phyloP scores from a whole-genome alignment of 2,888 invertebrate genomes.

The Chymomyza fuscimana region DNA sequence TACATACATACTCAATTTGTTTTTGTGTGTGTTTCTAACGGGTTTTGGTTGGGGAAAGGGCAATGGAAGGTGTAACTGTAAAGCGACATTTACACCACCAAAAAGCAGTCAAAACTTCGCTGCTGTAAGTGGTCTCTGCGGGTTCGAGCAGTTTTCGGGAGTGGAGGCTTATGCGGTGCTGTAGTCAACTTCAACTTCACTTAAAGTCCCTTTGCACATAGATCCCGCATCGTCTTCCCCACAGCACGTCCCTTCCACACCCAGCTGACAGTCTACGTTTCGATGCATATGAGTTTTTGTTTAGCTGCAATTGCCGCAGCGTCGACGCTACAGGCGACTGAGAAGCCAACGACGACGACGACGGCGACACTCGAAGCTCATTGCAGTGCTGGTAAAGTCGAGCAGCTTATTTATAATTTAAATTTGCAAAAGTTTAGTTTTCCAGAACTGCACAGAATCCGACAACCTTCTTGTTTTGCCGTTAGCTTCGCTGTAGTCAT shows the following conservation, averaged over 20 bases:
- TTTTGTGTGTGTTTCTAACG: neutral
- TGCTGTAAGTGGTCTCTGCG: slow-evolving; percentile 62
- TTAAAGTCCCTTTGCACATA: slow-evolving; percentile 69
- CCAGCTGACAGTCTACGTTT: slow-evolving; percentile 55
- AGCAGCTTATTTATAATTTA: slow-evolving; percentile 71
- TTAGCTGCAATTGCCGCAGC: slow-evolving; percentile 46
- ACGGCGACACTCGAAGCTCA: slow-evolving; percentile 22
- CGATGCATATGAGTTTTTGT: slow-evolving; percentile 75
- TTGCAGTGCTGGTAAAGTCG: slow-evolving; percentile 29
- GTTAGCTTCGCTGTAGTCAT: neutral
- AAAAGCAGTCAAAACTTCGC: slow-evolving; percentile 57
- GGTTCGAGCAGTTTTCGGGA: neutral
- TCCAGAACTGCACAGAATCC: neutral
- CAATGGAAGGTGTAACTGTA: slow-evolving; percentile 3
- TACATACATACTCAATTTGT: neutral
- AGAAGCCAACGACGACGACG: neutral
- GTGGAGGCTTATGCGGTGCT: slow-evolving; percentile 52
- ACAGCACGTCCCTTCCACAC: neutral
- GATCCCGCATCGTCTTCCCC: no score
- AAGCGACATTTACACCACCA: slow-evolving; percentile 19
- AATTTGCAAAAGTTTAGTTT: slow-evolving; percentile 65
- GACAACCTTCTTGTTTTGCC: neutral
- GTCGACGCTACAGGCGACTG: neutral
- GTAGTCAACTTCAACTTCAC: slow-evolving; percentile 74
- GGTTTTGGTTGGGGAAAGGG: neutral